A percentile compares a stretch with the other conserved stretches of the same genome.
Conservation (phyloP, 2,113 vertebrate species). For the Oriolus oriolus region DNA sequence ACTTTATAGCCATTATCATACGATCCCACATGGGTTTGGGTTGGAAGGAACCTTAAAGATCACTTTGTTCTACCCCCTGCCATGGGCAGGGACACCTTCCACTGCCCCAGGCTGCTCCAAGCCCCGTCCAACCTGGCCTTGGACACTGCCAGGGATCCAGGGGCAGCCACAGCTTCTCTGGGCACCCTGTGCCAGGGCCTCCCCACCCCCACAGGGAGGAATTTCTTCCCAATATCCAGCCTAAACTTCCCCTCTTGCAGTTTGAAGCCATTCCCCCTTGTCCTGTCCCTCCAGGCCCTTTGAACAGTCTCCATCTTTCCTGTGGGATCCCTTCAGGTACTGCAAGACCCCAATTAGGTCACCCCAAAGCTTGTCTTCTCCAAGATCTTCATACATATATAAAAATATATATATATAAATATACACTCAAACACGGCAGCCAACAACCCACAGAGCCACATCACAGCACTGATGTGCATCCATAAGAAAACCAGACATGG, state of each 20-base stretch:
- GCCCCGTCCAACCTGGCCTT: fast-evolving
- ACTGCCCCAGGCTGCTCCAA: fast-evolving
- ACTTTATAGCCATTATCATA: background rate
- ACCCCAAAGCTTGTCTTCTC: background rate
- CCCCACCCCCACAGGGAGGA: fast-evolving
- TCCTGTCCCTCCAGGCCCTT: background rate
- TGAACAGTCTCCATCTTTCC: background rate
- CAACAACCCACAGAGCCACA: background rate
- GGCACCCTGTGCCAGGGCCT: background rate
- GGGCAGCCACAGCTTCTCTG: background rate
- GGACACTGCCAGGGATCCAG: background rate
- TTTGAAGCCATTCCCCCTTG: background rate
- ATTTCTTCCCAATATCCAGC: background rate
- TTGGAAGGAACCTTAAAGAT: background rate
- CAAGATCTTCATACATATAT: background rate
- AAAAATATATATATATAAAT: too few species aligned
- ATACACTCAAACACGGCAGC: background rate
- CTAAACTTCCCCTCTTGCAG: background rate
- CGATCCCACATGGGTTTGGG: background rate
- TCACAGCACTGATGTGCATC: background rate
- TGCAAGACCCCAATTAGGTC: background rate
- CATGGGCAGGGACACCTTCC: background rate
- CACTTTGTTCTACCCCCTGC: background rate
- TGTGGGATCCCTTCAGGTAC: background rate
- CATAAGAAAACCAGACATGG: background rate